phyloP scores from a whole-genome alignment of 2,113 vertebrate genomes.

The Crypturellus undulatus region DNA sequence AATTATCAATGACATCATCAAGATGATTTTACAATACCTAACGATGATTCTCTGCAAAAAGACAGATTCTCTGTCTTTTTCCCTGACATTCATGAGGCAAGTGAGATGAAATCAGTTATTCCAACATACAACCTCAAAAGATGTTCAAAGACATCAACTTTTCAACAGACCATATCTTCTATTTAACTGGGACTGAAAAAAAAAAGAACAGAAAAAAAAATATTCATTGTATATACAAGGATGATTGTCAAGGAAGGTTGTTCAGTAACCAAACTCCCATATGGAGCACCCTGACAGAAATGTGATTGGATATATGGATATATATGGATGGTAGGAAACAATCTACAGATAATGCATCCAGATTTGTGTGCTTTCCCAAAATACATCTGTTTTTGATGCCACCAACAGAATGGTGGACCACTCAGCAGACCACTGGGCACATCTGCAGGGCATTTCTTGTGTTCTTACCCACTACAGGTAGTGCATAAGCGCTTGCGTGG shows the following conservation, averaged over 20 bases:
- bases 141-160: not conserved
- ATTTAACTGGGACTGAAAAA: no score
- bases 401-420: not conserved
- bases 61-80: not conserved
- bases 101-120: not conserved
- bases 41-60: not conserved
- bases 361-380: not conserved
- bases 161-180: no score
- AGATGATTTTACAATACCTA: not conserved
- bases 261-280: not conserved
- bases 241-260: not conserved
- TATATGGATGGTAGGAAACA: not conserved
- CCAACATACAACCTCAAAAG: not conserved
- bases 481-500: no score
- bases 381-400: not conserved
- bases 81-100: not conserved
- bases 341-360: not conserved
- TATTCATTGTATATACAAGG: not conserved
- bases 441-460: not conserved
- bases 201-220: no score
- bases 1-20: not conserved
- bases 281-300: not conserved
- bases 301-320: not conserved
- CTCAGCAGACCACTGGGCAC: not conserved
- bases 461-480: not conserved